phyloP scores from a whole-genome alignment of 2,113 vertebrate species.

The Neomonachus schauinslandi region DNA sequence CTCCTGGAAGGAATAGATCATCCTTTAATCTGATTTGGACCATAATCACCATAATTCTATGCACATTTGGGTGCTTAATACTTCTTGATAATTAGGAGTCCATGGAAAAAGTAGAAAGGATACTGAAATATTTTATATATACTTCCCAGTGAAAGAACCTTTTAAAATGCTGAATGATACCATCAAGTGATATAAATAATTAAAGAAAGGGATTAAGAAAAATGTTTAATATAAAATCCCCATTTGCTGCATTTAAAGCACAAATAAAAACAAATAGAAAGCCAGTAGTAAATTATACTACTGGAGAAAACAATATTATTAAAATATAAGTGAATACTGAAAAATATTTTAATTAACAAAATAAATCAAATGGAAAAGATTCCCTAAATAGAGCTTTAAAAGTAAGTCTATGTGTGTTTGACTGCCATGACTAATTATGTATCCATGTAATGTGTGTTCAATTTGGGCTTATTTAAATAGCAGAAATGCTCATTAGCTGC shows the following conservation, averaged over 20 bases:
- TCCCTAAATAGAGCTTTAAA: conserved; percentile 90
- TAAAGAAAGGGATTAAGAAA: conserved; percentile 79
- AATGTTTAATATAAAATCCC: conserved; percentile 75
- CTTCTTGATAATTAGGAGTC: conserved; percentile 72
- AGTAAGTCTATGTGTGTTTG: conserved; percentile 88
- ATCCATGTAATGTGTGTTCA: conserved; percentile 90
- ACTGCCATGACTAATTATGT: conserved; percentile 92
- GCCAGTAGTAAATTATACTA: conserved; percentile 82
- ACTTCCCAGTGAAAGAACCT: conserved; percentile 40
- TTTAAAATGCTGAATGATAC: conserved; percentile 76
- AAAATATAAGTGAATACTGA: conserved; percentile 87
- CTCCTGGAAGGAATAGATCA: conserved; percentile 73
- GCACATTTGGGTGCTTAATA: conserved; percentile 79
- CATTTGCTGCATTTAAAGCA: conserved; percentile 76
- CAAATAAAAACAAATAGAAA: conserved; percentile 82
- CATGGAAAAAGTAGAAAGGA: conserved; percentile 54
- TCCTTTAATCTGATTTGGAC: conserved; percentile 78
- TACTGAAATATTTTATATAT: conserved; percentile 9
- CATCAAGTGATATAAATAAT: conserved; percentile 79
- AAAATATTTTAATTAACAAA: conserved; percentile 91
- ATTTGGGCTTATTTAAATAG: conserved; percentile 92
- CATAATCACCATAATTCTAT: conserved; percentile 80
- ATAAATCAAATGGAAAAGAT: conserved; percentile 91
- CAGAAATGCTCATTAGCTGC: conserved; percentile 91
- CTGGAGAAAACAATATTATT: conserved; percentile 86